These are phyloP conservation scores for Trinorchestia longiramus DNA, from an alignment of 1,140 invertebrate genomes.

Conservation along the genomic window DNA sequence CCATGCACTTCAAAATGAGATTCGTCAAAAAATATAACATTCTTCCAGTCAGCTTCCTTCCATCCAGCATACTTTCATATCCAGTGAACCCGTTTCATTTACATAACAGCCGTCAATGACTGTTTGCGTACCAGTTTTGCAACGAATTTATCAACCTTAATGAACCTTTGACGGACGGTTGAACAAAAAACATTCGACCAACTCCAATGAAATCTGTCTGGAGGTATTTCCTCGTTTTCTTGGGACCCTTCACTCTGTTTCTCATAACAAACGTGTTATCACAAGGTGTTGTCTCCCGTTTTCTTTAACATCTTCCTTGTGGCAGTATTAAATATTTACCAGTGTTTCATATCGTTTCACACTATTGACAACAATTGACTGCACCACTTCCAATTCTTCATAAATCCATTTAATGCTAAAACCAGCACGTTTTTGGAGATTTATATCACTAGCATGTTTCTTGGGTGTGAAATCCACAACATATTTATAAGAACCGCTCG, in stretches of 20 bases:
- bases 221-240: background rate
- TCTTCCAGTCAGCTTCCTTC: background rate
- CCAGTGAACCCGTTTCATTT: constrained; percentile 24
- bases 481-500: no score
- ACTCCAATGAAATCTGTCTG: background rate
- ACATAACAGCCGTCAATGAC: constrained; percentile 18
- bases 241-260: background rate
- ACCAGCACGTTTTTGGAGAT: no score
- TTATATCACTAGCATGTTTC: no score
- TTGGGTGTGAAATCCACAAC: no score
- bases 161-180: background rate
- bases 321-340: no score
- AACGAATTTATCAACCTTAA: background rate
- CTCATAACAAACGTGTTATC: background rate
- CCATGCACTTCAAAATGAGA: background rate
- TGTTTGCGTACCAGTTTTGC: background rate
- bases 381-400: no score
- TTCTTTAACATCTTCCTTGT: background rate
- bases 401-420: no score
- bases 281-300: background rate
- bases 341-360: no score
- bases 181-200: background rate
- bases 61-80: background rate
- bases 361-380: no score
- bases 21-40: constrained; percentile 19